Conservation (phyloP, 2,797 vertebrate genomes). For the Pantherophis alleghaniensis region DNA sequence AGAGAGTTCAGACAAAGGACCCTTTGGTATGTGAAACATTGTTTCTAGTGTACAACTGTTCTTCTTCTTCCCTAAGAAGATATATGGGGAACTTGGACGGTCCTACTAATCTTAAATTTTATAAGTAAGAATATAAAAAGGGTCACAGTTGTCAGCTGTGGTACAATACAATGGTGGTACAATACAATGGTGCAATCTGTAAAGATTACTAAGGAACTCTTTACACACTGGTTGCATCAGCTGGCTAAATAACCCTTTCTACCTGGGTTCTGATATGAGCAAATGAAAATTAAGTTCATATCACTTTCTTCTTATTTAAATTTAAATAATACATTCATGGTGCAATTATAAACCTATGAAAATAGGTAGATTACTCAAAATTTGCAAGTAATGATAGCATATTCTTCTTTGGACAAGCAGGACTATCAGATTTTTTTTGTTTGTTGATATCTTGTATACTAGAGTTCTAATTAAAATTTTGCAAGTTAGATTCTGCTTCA, state of each 20-base stretch:
- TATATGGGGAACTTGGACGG: not conserved
- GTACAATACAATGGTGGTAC: not conserved
- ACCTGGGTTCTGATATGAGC: not conserved
- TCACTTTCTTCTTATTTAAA: not conserved
- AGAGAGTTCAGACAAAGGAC: not conserved
- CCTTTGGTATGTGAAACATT: not conserved
- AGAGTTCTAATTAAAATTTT: not conserved
- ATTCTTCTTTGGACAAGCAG: not conserved
- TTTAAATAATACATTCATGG: too few relatives aligned
- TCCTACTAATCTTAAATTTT: not conserved
- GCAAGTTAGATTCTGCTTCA: not conserved
- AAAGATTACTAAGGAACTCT: not conserved
- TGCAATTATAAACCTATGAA: not conserved
- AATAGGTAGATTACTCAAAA: not conserved
- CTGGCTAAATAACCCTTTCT: not conserved
- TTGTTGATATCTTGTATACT: not conserved
- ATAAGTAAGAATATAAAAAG: not conserved
- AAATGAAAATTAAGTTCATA: not conserved
- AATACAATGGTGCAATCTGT: not conserved
- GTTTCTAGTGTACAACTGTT: not conserved
- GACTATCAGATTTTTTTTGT: not conserved
- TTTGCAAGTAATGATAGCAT: not conserved
- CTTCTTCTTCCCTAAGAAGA: not conserved
- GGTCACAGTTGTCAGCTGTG: not conserved
- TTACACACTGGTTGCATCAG: not conserved